A percentile compares a stretch with the other conserved stretches of the same genome.
phyloP scores from a whole-genome alignment of 1,140 invertebrate species.

The Brachionus paranguensis region DNA sequence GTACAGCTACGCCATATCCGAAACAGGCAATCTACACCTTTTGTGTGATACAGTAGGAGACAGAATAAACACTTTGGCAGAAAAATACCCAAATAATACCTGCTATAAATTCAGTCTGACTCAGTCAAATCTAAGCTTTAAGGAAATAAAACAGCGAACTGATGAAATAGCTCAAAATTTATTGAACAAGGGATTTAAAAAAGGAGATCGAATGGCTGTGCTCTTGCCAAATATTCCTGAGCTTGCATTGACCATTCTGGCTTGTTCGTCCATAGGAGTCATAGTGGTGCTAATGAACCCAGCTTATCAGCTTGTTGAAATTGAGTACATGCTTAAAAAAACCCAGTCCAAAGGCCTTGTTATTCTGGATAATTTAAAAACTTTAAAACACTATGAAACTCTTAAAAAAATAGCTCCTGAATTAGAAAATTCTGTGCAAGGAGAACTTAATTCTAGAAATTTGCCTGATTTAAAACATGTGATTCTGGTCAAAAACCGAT shows the following conservation, averaged over 20 bases:
- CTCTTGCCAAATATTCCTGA: slow-evolving; percentile 5
- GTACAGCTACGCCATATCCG: background rate
- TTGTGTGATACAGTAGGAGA: slow-evolving; percentile 12
- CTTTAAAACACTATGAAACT: slow-evolving; percentile 16
- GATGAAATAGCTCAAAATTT: slow-evolving; percentile 19
- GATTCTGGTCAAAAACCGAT: slow-evolving; percentile 1
- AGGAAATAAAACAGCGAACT: slow-evolving; percentile 6
- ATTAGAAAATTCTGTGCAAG: background rate
- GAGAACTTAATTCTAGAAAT: slow-evolving; percentile 27
- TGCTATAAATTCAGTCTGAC: background rate
- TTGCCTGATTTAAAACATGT: slow-evolving; percentile 35
- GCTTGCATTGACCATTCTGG: background rate
- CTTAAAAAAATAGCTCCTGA: slow-evolving; percentile 19
- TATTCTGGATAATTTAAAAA: slow-evolving; percentile 25
- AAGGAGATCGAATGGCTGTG: slow-evolving; percentile 29
- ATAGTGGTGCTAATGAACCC: slow-evolving; percentile 26
- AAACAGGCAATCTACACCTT: background rate
- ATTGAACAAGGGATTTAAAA: slow-evolving; percentile 10
- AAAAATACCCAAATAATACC: background rate
- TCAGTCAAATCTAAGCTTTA: background rate
- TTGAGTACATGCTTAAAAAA: slow-evolving; percentile 26
- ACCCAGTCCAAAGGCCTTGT: background rate
- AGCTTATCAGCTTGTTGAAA: slow-evolving; percentile 20
- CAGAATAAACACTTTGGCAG: background rate
- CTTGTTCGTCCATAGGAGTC: slow-evolving; percentile 19